phyloP scores from a whole-genome alignment of 2,888 invertebrate genomes.

The Cynaeus angustus region DNA sequence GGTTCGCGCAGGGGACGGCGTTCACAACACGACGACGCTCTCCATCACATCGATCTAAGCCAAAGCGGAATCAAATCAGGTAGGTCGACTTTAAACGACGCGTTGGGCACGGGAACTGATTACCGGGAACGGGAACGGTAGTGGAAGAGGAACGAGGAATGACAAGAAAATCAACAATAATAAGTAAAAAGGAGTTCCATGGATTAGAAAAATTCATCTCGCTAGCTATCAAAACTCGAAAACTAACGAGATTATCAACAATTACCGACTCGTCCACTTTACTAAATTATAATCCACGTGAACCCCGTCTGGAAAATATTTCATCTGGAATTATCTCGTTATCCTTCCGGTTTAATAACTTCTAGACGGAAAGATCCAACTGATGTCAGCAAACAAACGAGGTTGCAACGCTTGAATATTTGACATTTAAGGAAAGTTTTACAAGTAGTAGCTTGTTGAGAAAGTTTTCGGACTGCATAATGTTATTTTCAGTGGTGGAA shows the following conservation, averaged over 20 bases:
- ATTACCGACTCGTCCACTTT: not conserved
- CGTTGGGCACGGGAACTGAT: not conserved
- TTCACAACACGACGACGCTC: slow-evolving; percentile 53
- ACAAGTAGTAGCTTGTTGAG: not conserved
- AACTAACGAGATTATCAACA: too few relatives aligned
- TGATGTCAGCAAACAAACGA: not conserved
- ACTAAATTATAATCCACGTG: too few relatives aligned
- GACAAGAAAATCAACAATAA: too few relatives aligned
- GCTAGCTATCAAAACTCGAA: too few relatives aligned
- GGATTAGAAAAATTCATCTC: too few relatives aligned
- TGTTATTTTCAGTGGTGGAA: slow-evolving; percentile 7
- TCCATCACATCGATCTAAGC: slow-evolving; percentile 54
- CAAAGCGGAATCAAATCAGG: slow-evolving; percentile 52
- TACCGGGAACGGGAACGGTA: too few relatives aligned
- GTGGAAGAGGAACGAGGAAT: too few relatives aligned
- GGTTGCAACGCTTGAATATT: slow-evolving; percentile 20
- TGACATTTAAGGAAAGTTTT: slow-evolving; percentile 20
- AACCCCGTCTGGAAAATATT: slow-evolving; percentile 11
- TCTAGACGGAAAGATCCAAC: too few relatives aligned
- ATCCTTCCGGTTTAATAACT: slow-evolving; percentile 31
- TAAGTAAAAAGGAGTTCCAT: too few relatives aligned
- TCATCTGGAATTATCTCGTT: slow-evolving; percentile 26
- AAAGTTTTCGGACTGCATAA: slow-evolving; percentile 13
- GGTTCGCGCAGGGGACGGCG: slow-evolving; percentile 60
- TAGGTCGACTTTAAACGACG: slow-evolving; percentile 49